Conservation (phyloP, 2,888 invertebrate species). For the Drosophila borborema region DNA sequence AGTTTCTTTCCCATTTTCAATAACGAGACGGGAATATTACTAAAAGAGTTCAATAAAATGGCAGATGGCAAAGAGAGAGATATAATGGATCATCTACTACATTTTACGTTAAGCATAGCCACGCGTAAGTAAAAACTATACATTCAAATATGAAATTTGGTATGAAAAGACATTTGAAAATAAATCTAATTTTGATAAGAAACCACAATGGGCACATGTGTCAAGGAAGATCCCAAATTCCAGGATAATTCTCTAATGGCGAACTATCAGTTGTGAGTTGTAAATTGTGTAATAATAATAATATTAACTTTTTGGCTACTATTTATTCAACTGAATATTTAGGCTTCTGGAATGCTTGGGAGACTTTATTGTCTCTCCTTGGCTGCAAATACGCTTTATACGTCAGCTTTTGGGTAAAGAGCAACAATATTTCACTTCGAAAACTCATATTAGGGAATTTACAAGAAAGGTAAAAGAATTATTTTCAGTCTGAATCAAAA, state of each 20-base stretch:
- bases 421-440: not conserved
- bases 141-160: no score
- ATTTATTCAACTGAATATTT: not conserved
- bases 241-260: constrained; percentile 21
- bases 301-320: not conserved
- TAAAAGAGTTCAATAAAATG: constrained; percentile 49
- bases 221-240: constrained; percentile 21
- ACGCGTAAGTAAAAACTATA: constrained; percentile 62
- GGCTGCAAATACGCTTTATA: constrained; percentile 7
- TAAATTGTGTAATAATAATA: not conserved
- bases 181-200: constrained; percentile 13
- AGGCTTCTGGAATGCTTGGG: constrained; percentile 9
- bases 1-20: constrained; percentile 79
- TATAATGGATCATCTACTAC: constrained; percentile 40
- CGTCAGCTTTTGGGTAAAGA: constrained; percentile 21
- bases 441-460: not conserved
- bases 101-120: constrained; percentile 61
- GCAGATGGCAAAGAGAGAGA: constrained; percentile 50
- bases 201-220: constrained; percentile 47
- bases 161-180: not conserved
- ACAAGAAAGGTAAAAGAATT: constrained; percentile 1
- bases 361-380: constrained; percentile 2
- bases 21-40: constrained; percentile 54
- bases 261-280: constrained; percentile 5
- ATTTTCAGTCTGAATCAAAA: not conserved